Base-by-base conservation (phyloP, 30 jellyfish, hydroid and myxozoan genomes). In the Pseudorhiza aurosa region DNA sequence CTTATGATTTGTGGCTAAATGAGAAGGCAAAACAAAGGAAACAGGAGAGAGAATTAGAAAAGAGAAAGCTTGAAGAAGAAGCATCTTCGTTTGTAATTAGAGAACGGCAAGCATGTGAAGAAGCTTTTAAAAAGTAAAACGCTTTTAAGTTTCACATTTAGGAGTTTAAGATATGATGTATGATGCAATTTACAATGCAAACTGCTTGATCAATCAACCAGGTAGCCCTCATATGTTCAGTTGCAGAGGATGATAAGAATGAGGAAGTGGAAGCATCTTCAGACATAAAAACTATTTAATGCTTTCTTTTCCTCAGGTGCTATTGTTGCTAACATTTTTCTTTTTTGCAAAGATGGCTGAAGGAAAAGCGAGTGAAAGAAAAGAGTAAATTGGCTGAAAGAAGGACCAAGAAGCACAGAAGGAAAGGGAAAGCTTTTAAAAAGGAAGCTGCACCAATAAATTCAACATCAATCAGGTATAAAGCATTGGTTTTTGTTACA, bases 101-200 rank as follows among this genome's bases (percentile, higher is more conserved):
- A 65, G 97, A 93, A 72, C 58, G 95, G 72, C 85, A 75, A 28
- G 58, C 76, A 12, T 93, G 99, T 64, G 97, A 93, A 18, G 96
- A 87, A 77, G 97, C 99, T 0, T 93, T 86, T 44, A 81, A 82
- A 33, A 81, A 85, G 99, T 93, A 44, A 39, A n/a, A n/a, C n/a
- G n/a, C n/a, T n/a, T n/a, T n/a, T n/a, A n/a, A n/a, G n/a, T n/a
- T n/a, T n/a, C n/a, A n/a, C n/a, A n/a, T n/a, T n/a, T n/a, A n/a
- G n/a, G n/a, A n/a, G n/a, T n/a, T n/a, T n/a, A n/a, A n/a, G n/a
- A n/a, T n/a, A n/a, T n/a, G n/a, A n/a, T n/a, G n/a, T n/a, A n/a
- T n/a, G n/a, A n/a, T n/a, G n/a, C n/a, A n/a, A n/a, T n/a, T n/a
- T n/a, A n/a, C n/a, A n/a, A n/a, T n/a, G n/a, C n/a, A n/a, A n/a